Base-by-base conservation (phyloP, 2,888 invertebrate genomes). In the Leptogaster cylindrica region DNA sequence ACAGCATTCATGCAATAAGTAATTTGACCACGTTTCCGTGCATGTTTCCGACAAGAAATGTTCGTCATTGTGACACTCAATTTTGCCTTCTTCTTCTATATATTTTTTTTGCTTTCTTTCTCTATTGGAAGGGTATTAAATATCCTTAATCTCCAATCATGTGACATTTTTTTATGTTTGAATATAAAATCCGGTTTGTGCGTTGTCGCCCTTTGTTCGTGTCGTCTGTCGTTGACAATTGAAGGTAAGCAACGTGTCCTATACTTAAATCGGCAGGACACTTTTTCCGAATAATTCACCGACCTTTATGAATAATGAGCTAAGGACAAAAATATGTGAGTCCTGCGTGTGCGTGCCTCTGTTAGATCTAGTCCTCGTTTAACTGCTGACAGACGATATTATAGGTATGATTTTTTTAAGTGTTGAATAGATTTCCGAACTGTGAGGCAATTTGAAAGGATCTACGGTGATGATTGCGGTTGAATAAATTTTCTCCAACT, bases 121-220 rank as follows among this genome's bases (percentile, higher is more conserved):
- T 6, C 41, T 14, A 44, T 61, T 20, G 44, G 14, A 65, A 52
- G 25, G 33, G 67, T 67, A 67, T 67, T 63, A 50, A 67, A 67
- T 67, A 39, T 67, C 67, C 67, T 63, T 63, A 67, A 67, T 67
- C 67, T 27, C 63, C 39, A 67, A 67, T 67, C 51, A 67, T 67
- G 67, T 63, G 67, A 67, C 67, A 67, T 63, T 67, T 67, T 65
- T 63, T 67, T 36, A 27, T 67, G 18, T n/a, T n/a, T n/a, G n/a
- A n/a, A n/a, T n/a, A n/a, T n/a, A n/a, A 50, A 51, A 67, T 67
- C 67, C 67, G 67, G 67, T 67, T 63, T 48, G 25, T 48, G 10
- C 16, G n/a, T n/a, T 18, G 61, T 23, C 28, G 18, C 14, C 61
- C n/a, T 61, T 61, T 61, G 61, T 61, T 3, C 44, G 1, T 36